These are phyloP conservation scores for Zaprionus inermis DNA, from an alignment of 1,140 invertebrate species.

Conservation along the genomic window DNA sequence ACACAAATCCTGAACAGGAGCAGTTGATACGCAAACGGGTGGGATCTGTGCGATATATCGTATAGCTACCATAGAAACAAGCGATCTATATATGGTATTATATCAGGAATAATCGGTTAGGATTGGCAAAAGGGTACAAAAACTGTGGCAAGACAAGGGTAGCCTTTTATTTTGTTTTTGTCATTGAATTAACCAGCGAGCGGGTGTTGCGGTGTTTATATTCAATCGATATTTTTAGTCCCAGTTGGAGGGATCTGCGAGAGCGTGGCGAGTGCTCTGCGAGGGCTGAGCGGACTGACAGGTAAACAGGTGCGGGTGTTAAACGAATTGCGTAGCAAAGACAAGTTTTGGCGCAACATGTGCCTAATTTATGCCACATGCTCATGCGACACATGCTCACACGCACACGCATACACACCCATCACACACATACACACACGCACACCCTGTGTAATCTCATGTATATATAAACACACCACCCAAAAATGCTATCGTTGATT, in stretches of 20 bases:
- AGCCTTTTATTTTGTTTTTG: constrained; percentile 12
- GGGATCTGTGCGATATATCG: too few species aligned
- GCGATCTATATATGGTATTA: too few species aligned
- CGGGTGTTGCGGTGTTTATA: constrained; percentile 22
- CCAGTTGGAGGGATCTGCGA: constrained; percentile 8
- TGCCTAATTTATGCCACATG: constrained; percentile 44
- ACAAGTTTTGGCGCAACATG: constrained; percentile 49
- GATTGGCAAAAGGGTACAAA: too few species aligned
- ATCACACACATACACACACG: constrained; percentile 1
- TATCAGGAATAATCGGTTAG: too few species aligned
- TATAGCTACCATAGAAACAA: too few species aligned
- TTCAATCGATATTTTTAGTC: constrained; percentile 35
- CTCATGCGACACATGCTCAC: neutral
- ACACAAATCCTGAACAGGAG: too few species aligned
- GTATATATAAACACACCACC: constrained; percentile 45
- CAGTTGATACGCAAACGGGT: too few species aligned
- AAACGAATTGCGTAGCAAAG: constrained; percentile 27
- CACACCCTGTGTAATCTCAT: constrained; percentile 32
- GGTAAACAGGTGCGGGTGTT: constrained; percentile 11
- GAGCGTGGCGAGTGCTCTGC: constrained; percentile 1
- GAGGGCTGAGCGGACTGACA: neutral
- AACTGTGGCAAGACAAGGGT: neutral
- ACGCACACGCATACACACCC: constrained; percentile 1
- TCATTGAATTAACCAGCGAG: constrained; percentile 40
- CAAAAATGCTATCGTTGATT: constrained; percentile 57